These are phyloP conservation scores for Drosophila orosa DNA, from an alignment of 1,140 invertebrate species.

Conservation along the genomic window DNA sequence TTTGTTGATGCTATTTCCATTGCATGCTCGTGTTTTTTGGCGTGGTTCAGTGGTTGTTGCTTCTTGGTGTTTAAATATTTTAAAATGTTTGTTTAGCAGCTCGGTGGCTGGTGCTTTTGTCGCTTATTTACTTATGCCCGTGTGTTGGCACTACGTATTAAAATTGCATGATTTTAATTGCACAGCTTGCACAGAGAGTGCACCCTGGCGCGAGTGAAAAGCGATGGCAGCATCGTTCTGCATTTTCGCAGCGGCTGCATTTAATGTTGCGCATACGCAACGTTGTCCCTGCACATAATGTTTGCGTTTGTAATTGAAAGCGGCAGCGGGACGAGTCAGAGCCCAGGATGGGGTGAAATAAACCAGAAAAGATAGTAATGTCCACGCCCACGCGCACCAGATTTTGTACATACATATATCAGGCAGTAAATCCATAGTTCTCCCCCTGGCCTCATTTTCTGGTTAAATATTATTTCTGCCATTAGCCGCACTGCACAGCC, in stretches of 20 bases:
- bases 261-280: slow-evolving; percentile 79
- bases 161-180: slow-evolving; percentile 83
- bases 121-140: slow-evolving; percentile 76
- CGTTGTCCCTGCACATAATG: slow-evolving; percentile 51
- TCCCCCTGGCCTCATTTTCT: slow-evolving; percentile 9
- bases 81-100: slow-evolving; percentile 80
- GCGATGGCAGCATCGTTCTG: slow-evolving; percentile 53
- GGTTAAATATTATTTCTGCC: slow-evolving; percentile 67
- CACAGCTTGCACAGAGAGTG: slow-evolving; percentile 63
- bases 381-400: slow-evolving; percentile 23
- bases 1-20: slow-evolving; percentile 2
- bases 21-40: neutral
- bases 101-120: slow-evolving; percentile 45
- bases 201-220: slow-evolving; percentile 3
- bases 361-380: slow-evolving; percentile 46
- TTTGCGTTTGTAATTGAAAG: slow-evolving; percentile 54
- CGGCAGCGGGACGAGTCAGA: neutral
- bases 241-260: slow-evolving; percentile 64
- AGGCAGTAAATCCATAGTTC: slow-evolving; percentile 26
- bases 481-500: slow-evolving; percentile 39
- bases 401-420: neutral
- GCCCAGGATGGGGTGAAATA: slow-evolving; percentile 6
- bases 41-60: slow-evolving; percentile 12
- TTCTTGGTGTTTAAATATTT: slow-evolving; percentile 72
- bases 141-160: slow-evolving; percentile 77